Percentiles rank a stretch among this genome's conserved stretches.
Conservation (phyloP, 2,888 invertebrate genomes). For the Acheta domesticus region DNA sequence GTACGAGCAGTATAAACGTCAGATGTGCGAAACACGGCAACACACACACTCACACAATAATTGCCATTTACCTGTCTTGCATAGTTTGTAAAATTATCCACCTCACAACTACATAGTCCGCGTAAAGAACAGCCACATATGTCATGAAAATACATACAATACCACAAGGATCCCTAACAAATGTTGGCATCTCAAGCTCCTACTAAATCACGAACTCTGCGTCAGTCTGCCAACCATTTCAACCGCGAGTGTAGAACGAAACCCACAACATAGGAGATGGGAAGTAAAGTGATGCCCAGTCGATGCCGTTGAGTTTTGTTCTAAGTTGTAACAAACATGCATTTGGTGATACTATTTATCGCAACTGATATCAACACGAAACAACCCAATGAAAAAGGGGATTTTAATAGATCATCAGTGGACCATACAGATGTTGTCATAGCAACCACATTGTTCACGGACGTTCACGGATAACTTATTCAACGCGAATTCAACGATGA, state of each 20-base stretch:
- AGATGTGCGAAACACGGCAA: background rate
- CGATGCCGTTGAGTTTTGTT: too few species aligned
- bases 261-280: background rate
- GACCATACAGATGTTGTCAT: too few species aligned
- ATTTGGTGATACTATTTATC: too few species aligned
- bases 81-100: conserved; percentile 81
- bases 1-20: too few species aligned
- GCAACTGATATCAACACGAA: too few species aligned
- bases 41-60: background rate
- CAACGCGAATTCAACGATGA: too few species aligned
- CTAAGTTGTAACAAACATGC: too few species aligned
- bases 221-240: background rate
- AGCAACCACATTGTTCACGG: too few species aligned
- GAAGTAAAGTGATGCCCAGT: background rate
- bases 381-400: too few species aligned
- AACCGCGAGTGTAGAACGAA: background rate
- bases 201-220: background rate
- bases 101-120: conserved; percentile 80
- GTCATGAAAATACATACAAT: conserved; percentile 76
- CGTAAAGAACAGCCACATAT: conserved; percentile 76
- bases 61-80: conserved; percentile 64
- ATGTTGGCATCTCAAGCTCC: conserved; percentile 52
- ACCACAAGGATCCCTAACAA: conserved; percentile 80
- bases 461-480: too few species aligned
- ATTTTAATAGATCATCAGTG: too few species aligned